These are phyloP conservation scores for Rhipidura dahli DNA, from an alignment of 2,113 vertebrate species.

Conservation along the genomic window DNA sequence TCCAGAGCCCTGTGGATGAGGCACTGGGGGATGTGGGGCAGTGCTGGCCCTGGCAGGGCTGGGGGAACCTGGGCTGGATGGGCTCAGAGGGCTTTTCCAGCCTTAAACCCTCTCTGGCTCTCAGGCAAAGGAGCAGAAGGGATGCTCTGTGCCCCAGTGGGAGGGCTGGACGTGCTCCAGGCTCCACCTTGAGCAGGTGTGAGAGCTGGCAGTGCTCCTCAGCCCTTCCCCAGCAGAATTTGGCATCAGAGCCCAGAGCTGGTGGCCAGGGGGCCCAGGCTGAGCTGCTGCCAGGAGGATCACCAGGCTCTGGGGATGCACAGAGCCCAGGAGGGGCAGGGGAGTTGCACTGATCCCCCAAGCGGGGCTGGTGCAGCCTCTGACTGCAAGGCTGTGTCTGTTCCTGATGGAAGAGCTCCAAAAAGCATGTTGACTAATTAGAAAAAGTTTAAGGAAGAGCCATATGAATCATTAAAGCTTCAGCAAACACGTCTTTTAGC, in stretches of 20 bases:
- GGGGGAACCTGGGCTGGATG: not conserved
- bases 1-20: not conserved
- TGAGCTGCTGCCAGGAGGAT: not conserved
- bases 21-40: rapidly evolving
- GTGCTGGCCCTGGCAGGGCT: not conserved
- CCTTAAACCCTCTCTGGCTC: rapidly evolving
- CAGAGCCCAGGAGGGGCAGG: not conserved
- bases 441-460: constrained; percentile 63
- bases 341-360: constrained; percentile 14
- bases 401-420: constrained; percentile 42
- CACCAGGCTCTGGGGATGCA: not conserved
- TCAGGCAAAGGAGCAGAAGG: not conserved
- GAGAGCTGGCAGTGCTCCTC: not conserved
- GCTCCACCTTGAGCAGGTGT: not conserved
- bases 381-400: constrained; percentile 30
- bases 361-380: constrained; percentile 21
- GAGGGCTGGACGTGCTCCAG: not conserved
- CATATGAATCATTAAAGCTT: constrained; percentile 61
- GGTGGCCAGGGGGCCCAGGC: not conserved
- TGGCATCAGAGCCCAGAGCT: not conserved
- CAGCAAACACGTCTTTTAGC: constrained; percentile 52
- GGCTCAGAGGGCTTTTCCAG: not conserved
- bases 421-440: constrained; percentile 61
- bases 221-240: not conserved
- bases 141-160: not conserved